A percentile compares a stretch with the other conserved stretches of the same genome.
Evolutionary conservation across 2,113 vertebrate species (phyloP).

Genomic region (Albula glossodonta): DNA sequence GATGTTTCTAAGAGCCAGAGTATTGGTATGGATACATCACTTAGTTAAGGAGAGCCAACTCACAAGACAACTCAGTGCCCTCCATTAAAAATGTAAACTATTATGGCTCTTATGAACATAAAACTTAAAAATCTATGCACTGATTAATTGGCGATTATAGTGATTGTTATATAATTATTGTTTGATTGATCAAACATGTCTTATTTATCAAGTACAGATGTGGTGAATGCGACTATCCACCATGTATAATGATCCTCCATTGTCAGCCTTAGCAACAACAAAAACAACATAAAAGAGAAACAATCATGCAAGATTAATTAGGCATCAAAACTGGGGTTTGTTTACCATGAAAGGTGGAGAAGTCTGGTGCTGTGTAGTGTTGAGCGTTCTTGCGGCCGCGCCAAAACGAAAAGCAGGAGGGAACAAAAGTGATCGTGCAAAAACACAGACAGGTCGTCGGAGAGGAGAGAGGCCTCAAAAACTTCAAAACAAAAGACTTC

Average conservation of each 20-base stretch:
- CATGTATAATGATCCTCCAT: not conserved
- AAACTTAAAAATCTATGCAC: not conserved
- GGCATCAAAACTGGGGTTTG: not conserved
- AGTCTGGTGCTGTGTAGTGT: not conserved
- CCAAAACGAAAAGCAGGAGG: not conserved
- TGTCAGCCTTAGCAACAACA: not conserved
- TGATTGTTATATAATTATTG: not conserved
- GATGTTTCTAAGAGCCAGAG: not conserved
- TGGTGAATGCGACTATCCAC: not conserved
- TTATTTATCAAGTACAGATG: not conserved
- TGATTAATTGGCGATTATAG: not conserved
- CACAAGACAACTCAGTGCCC: not conserved
- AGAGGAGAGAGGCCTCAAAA: not conserved
- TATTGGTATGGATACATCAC: not conserved
- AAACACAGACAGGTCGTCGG: constrained; percentile 11
- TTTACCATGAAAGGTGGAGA: constrained; percentile 6
- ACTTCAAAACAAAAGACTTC: constrained; percentile 17
- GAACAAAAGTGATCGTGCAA: not conserved
- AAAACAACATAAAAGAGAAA: not conserved
- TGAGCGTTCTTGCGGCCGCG: not conserved
- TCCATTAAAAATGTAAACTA: not conserved
- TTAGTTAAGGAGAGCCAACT: not conserved
- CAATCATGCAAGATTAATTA: not conserved
- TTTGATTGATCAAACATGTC: not conserved
- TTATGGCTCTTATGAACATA: not conserved